Evolutionary conservation across 2,113 vertebrate genomes (phyloP).

Genomic region (Hassar affinis): DNA sequence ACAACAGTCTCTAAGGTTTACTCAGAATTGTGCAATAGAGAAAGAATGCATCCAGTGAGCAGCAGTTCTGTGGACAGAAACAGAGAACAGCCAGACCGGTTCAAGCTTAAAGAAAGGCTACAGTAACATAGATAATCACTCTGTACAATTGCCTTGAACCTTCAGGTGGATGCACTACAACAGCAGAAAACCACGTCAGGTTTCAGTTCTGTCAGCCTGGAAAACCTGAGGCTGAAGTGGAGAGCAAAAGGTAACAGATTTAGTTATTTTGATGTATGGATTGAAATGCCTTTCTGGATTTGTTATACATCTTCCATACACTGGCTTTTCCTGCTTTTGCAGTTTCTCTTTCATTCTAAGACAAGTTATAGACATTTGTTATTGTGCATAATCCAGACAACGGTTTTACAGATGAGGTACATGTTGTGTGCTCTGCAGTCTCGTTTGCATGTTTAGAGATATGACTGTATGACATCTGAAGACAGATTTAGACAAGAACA

Average conservation of each 20-base stretch:
- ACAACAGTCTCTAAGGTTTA: background rate
- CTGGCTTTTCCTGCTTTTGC: background rate
- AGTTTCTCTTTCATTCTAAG: background rate
- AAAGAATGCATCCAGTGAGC: background rate
- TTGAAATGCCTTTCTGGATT: background rate
- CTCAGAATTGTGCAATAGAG: background rate
- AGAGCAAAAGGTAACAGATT: background rate
- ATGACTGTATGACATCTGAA: background rate
- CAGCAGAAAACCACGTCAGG: background rate
- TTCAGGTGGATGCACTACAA: background rate
- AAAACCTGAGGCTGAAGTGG: background rate
- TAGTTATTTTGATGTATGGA: background rate
- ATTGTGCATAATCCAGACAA: background rate
- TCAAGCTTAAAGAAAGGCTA: background rate
- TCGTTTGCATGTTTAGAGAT: background rate
- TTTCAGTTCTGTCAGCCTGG: background rate
- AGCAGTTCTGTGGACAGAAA: background rate
- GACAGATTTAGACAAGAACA: constrained; percentile 11
- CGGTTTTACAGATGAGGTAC: background rate
- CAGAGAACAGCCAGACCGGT: background rate
- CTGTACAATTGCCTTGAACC: background rate
- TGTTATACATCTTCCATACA: constrained; percentile 1
- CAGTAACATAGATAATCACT: background rate
- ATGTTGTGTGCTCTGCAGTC: background rate
- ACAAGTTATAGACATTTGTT: background rate